A percentile compares a stretch with the other conserved stretches of the same genome.
phyloP scores from a whole-genome alignment of 23 tunicate species.

The Styela clava region DNA sequence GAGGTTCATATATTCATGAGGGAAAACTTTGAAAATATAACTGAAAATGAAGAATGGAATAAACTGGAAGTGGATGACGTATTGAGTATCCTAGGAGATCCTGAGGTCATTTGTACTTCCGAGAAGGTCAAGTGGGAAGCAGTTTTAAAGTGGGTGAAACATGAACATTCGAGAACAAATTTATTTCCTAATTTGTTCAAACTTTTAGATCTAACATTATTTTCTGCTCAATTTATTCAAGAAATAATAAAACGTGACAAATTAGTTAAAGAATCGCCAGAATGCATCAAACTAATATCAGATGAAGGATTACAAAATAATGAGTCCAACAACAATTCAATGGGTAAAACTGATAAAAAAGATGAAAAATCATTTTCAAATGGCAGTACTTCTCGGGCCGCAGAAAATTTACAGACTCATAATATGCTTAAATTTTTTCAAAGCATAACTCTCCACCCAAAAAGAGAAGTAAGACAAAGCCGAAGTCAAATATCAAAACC shows the following conservation, averaged over 20 bases:
- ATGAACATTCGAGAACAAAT: neutral
- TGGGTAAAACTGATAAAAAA: no score
- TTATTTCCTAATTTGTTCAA: neutral
- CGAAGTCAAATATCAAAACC: no score
- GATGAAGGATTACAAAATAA: no score
- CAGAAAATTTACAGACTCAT: no score
- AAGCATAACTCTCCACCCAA: no score
- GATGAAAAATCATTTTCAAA: no score
- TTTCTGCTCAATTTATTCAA: neutral
- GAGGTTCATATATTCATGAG: neutral
- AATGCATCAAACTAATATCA: neutral
- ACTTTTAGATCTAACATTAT: neutral
- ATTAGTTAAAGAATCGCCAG: neutral
- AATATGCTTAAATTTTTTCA: no score
- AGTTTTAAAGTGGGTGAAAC: neutral
- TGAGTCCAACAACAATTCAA: no score
- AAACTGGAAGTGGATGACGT: neutral
- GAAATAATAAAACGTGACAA: neutral
- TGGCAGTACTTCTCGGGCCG: no score
- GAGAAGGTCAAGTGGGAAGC: neutral
- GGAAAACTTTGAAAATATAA: neutral
- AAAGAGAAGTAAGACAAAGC: no score
- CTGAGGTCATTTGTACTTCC: neutral
- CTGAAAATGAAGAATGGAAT: neutral
- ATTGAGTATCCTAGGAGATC: neutral